A percentile compares a stretch with the other conserved stretches of the same genome.
These are phyloP conservation scores for Cryptosula pallasiana DNA, from an alignment of 2,888 invertebrate species.

Conservation along the genomic window DNA sequence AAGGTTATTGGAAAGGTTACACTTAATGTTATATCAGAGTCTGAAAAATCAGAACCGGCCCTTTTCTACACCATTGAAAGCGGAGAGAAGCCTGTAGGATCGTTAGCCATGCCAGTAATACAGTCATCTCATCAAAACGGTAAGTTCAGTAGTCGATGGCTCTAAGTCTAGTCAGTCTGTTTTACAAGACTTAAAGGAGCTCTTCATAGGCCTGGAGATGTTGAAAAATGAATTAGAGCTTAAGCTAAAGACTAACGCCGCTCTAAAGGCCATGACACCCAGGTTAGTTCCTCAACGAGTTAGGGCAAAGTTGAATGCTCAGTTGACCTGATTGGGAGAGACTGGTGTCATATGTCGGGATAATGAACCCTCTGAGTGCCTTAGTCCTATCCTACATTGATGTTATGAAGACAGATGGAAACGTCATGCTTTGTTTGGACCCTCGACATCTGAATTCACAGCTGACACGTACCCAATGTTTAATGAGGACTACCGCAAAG, in stretches of 20 bases:
- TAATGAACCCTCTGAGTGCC: constrained; percentile 7
- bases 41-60: neutral
- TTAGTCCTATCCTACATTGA: neutral
- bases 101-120: neutral
- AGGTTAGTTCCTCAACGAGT: neutral
- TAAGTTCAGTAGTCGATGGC: neutral
- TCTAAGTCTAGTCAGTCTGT: no score
- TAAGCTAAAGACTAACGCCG: neutral
- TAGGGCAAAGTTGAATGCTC: neutral
- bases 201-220: neutral
- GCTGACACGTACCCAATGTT: neutral
- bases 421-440: constrained; percentile 13
- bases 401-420: neutral
- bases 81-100: neutral
- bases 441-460: neutral
- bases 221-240: neutral
- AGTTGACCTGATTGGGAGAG: neutral
- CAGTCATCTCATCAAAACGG: neutral
- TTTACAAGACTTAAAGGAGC: no score
- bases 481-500: neutral
- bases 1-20: neutral
- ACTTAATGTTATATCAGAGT: neutral
- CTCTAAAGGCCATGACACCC: neutral
- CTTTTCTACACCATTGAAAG: neutral
- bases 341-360: neutral